phyloP scores from a whole-genome alignment of 2,888 invertebrate genomes.

The Drosophila ezoana region DNA sequence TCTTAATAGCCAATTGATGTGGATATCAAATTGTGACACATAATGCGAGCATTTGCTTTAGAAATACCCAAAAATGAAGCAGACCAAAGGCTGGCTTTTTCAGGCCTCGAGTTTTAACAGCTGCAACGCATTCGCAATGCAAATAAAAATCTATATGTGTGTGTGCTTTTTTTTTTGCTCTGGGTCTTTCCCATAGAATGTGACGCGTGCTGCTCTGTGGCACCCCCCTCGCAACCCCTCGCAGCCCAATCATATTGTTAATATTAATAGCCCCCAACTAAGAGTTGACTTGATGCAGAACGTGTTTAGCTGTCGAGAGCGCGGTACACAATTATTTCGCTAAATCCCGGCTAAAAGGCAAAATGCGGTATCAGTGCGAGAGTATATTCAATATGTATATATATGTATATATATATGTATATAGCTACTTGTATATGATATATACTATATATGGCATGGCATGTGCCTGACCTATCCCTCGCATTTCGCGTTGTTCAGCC shows the following conservation, averaged over 20 bases:
- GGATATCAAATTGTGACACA: conserved; percentile 24
- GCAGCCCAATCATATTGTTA: not conserved
- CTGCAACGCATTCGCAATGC: conserved; percentile 33
- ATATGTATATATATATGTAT: not conserved
- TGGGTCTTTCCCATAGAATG: conserved; percentile 46
- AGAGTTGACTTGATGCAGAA: conserved; percentile 11
- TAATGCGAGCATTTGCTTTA: conserved; percentile 14
- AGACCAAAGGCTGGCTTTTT: conserved; percentile 10
- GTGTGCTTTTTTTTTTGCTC: not conserved
- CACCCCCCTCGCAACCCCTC: too few relatives aligned
- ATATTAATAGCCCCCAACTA: conserved; percentile 19
- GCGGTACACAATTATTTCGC: not conserved
- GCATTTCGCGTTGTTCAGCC: conserved; percentile 26
- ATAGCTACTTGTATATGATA: not conserved
- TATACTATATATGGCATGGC: not conserved
- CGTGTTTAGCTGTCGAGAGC: conserved; percentile 12
- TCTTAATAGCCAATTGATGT: not conserved
- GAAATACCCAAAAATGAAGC: conserved; percentile 14
- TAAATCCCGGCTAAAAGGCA: conserved; percentile 13
- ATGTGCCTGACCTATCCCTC: conserved; percentile 50
- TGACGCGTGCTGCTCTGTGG: conserved; percentile 13
- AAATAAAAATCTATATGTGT: conserved; percentile 13
- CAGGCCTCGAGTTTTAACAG: conserved; percentile 41
- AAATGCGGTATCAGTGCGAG: conserved; percentile 2
- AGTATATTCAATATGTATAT: not conserved